Conservation (phyloP, 1,140 invertebrate genomes). For the Chironomus striatipennis region DNA sequence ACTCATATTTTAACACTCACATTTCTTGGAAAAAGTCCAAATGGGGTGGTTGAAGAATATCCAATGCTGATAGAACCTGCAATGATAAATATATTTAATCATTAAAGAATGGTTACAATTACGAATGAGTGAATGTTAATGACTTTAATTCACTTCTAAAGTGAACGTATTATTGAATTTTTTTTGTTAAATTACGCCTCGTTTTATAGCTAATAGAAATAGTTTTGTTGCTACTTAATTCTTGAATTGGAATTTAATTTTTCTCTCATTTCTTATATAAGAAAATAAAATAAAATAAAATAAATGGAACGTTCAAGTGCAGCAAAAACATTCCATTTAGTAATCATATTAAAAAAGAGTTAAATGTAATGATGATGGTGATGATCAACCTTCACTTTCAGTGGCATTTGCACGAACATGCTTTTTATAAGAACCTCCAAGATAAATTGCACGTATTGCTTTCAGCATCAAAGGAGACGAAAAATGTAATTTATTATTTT, state of each 20-base stretch:
- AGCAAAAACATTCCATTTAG: conserved; percentile 16
- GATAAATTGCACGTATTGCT: neutral
- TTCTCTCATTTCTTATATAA: too few relatives aligned
- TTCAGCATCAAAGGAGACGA: too few relatives aligned
- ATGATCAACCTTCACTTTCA: conserved; percentile 10
- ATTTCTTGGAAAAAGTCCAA: conserved; percentile 99
- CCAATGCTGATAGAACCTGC: conserved; percentile 89
- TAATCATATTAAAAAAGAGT: conserved; percentile 20
- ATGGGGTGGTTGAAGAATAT: conserved; percentile 93
- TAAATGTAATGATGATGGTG: conserved; percentile 8
- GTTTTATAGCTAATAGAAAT: neutral
- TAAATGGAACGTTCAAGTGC: conserved; percentile 27
- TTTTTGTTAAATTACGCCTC: neutral
- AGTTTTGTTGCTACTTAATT: too few relatives aligned
- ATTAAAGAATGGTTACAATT: neutral
- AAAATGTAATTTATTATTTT: too few relatives aligned
- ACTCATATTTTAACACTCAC: conserved; percentile 46
- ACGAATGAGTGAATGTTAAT: conserved; percentile 18
- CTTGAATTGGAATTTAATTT: neutral
- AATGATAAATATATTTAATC: conserved; percentile 38
- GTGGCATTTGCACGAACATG: conserved; percentile 1
- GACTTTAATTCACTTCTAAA: neutral
- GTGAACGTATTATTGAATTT: neutral
- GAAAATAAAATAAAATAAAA: too few relatives aligned
- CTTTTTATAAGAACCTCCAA: conserved; percentile 8